Evolutionary conservation across 1,140 invertebrate genomes (phyloP), one percentile per base, ranked within the genome.

Genomic region (Heliconius nattereri): DNA sequence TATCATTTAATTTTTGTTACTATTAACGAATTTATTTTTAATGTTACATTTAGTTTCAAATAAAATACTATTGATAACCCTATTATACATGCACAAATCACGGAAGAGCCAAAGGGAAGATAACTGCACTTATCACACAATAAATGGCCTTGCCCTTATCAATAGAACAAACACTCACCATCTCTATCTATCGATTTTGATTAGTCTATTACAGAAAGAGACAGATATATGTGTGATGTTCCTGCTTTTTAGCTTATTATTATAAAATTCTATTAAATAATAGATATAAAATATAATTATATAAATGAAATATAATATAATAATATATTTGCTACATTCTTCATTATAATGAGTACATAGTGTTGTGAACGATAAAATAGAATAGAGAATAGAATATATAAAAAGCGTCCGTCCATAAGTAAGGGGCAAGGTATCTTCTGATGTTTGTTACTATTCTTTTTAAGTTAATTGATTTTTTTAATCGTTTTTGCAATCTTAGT

Each of bases 111-210:
- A 23, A 81, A 81, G 80, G 80, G 80, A 78, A 81, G 78, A 80
- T 80, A 80, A 73, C 74, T 80, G 78, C 78, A 80, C 66, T 80
- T 80, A 80, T 80, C 78, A 80, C 73, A 77, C 76, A 77, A 78
- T 78, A 71, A 77, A 75, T 66, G 76, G 72, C 80, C 80, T 81
- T 81, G 80, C 76, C 80, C 76, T 81, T 81, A 81, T 81, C 80
- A 81, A 72, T 72, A 73, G 72, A 81, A 74, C 60, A 71, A 73
- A 45, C 66, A 76, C 73, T 20, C 73, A 29, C 75, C 49, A 66
- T 80, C 74, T 75, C 70, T 80, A 29, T 80, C 78, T 40, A 32
- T n/a, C 45, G 45, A 76, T 72, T 70, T 57, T 32, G 73, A 80
- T 76, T 72, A 60, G 9, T 72, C 37, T 37, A 71, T 40, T 73